Base-by-base conservation (phyloP, 2,888 invertebrate genomes). In the Drosophila longiperda region DNA sequence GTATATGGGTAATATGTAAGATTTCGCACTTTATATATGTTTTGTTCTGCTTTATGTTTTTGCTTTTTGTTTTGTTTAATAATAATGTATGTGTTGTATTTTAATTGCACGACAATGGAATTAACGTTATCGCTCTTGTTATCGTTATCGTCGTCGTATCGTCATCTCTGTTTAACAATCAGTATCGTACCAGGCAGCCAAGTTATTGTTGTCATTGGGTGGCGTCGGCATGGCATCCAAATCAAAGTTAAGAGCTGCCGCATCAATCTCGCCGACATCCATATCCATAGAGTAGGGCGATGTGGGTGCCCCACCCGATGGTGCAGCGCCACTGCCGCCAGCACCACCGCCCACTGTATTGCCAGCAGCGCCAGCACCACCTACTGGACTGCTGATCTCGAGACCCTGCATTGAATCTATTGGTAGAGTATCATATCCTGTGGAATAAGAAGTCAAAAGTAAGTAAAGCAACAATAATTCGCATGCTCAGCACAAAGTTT, bases 141-240 rank as follows among this genome's bases (percentile, higher is more conserved):
- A 34, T 49, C 52, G 65, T 66, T 45, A 32, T 48, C 65, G 34
- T 40, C 32, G 12, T 53, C 53, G 15, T 73, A 60, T 54, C 40
- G 38, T 65, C 59, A 53, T 71, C 66, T 65, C 72, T 72, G 70
- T 78, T 75, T 96, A 99, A 92, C 99, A 96, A 94, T 99, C 98
- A 82, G 98, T 99, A 94, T 99, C 99, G 94, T 98, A 99, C 99
- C 99, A 99, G 90, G 98, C 98, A 80, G 98, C 98, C 87, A 98
- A 97, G 93, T 98, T 97, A 93, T 96, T 97, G 94, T 97, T 97
- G 93, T 97, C 97, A 90, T 96, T 96, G 53, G 97, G 98, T 70
- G 98, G 98, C 89, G 96, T 95, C 72, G 95, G 95, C 91, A 95
- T 95, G 91, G 96, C 96, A 91, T 95, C 95, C 90, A 96, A 94